Base-by-base conservation (phyloP, 2,888 invertebrate species). In the Schrankia costaestrigalis region DNA sequence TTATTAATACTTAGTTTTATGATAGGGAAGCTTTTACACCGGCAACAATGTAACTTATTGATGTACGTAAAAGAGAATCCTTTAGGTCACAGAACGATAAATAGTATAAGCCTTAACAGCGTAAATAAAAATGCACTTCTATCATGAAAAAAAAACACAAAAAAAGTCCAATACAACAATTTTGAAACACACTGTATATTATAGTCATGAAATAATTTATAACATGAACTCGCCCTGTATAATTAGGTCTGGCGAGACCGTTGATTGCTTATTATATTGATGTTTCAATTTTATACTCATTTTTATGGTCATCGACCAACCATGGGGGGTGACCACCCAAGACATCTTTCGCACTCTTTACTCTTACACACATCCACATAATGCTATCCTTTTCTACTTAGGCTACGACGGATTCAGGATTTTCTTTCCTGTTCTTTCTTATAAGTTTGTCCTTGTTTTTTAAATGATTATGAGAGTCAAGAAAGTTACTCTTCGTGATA, bases 221-320 rank as follows among this genome's bases (percentile, higher is more conserved):
- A 79, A 75, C 77, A 62, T 69, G 70, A 63, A 67, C 76, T 71
- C 75, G 72, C 66, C 71, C 80, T 72, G 81, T 87, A 86, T 86
- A 86, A 86, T 87, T 86, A 86, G 78, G 76, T 62, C 70, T 67
- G 74, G 68, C 62, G 72, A 63, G 63, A 59, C 60, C 63, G 79
- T 77, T 87, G 86, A 86, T 87, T 87, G 85, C 86, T 85, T 87
- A 87, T 87, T 86, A 86, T 87, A 86, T 87, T 87, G 87, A 87
- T 87, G 87, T 86, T 86, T 87, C 86, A 87, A 87, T 87, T 87
- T 87, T 87, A 86, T 85, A 84, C 81, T 78, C 84, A 87, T 87
- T 87, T 86, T 87, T 87, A 87, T 86, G 87, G 86, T 80, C 89
- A 88, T 87, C 81, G 87, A 71, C 86, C 88, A 86, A 80, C 85